Conservation (phyloP, 1,140 invertebrate species). For the Lineus longissimus region DNA sequence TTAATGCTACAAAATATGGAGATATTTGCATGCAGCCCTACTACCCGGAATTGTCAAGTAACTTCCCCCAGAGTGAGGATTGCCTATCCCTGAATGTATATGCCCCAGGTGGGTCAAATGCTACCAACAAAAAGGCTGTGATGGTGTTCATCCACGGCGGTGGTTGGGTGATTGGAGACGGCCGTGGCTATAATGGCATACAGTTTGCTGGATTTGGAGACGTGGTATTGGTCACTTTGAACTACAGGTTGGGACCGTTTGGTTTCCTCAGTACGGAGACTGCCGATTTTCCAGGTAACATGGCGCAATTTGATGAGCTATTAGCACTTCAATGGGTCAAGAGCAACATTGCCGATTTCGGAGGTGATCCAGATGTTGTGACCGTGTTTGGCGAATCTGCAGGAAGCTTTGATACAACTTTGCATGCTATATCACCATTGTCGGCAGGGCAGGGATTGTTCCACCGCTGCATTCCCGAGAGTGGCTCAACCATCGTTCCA, state of each 20-base stretch:
- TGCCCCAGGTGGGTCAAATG: conserved; percentile 14
- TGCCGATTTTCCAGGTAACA: conserved; percentile 61
- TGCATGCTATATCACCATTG: neutral
- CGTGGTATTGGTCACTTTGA: too few relatives aligned
- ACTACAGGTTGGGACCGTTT: too few relatives aligned
- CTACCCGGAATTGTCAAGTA: neutral
- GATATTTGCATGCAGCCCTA: too few relatives aligned
- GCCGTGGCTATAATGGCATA: conserved; percentile 3
- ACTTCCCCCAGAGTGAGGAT: conserved; percentile 16
- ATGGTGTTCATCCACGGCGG: conserved; percentile 29
- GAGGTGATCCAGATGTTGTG: conserved; percentile 36
- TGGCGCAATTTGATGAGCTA: conserved; percentile 73
- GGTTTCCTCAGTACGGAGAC: neutral
- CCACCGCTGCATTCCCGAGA: neutral
- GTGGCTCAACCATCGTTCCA: neutral
- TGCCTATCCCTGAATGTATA: conserved; percentile 25
- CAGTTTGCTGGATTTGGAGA: neutral
- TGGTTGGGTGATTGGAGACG: conserved; percentile 16
- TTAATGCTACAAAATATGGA: too few relatives aligned
- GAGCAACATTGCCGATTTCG: conserved; percentile 36
- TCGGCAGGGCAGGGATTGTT: neutral
- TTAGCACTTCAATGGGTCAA: conserved; percentile 60
- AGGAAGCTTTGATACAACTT: neutral
- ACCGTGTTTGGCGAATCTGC: conserved; percentile 32
- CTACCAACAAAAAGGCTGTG: conserved; percentile 2